Base-by-base conservation (phyloP, 2,888 invertebrate species). In the Tricholauxania praeusta region DNA sequence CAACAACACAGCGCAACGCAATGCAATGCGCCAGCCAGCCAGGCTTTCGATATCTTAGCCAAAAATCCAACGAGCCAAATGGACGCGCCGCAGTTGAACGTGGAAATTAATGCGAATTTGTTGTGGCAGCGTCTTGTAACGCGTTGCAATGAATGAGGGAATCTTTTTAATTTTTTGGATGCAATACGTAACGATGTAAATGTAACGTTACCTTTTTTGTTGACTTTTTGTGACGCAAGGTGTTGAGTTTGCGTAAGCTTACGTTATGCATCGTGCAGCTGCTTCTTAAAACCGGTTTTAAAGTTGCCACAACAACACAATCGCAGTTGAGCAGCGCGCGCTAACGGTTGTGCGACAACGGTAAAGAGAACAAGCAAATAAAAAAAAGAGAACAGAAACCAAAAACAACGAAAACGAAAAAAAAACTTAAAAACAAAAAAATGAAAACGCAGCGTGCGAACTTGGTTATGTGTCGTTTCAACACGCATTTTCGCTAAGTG, bases 51-150 rank as follows among this genome's bases (percentile, higher is more conserved):
- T 39, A 39, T 39, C 8, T 39, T 39, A 10, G 39, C 81, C 85
- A 83, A 83, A 83, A 84, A 83, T 82, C 82, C 80, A 80, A 83
- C 80, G 81, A 80, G 79, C 78, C 81, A 81, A 81, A 81, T 80
- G 82, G 79, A 81, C 82, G 82, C 82, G 79, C 82, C 82, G 82
- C 84, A 84, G 84, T 84, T 83, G 81, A 82, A 83, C 85, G 85
- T 85, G 85, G 85, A 84, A 85, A 85, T 85, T 85, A 84, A 84
- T 81, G 83, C 84, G 84, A 84, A 84, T 85, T 84, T 85, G 84
- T 84, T 85, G 84, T 84, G 80, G 68, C 28, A 32, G 76, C 60
- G 48, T 47, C 19, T 47, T 39, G 52, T 39, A 48, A 59, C 59
- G n/a, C 69, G 49, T 48, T 60, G 62, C 62, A 19, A 53, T 8